Base-by-base conservation (phyloP, 2,113 vertebrate genomes). In the Eudyptes chrysolophus region DNA sequence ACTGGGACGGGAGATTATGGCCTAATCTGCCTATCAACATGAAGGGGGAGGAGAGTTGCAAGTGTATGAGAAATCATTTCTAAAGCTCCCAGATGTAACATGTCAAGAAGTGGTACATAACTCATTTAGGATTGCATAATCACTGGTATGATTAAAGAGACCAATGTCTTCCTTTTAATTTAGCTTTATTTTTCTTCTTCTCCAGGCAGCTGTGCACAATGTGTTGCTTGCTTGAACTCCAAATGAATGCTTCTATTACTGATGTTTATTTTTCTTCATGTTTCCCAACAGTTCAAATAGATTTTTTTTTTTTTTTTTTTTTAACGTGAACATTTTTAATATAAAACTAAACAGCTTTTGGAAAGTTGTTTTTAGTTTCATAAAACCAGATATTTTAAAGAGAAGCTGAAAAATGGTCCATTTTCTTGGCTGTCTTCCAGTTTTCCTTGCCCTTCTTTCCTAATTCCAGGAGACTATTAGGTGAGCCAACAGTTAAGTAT, bases 151-250 rank as follows among this genome's bases (percentile, higher is more conserved):
- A 98, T 98, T 98, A 98, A 97, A 98, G 97, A 96, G 70, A 95
- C 80, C 38, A 57, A 6, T 51, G 91, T 88, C 94, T 97, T 95
- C 72, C 92, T 97, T 98, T 98, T 97, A 89, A 98, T 98, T 98
- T 89, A 58, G 30, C 92, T 96, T 93, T 97, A 97, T 98, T 99
- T 98, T 98, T 97, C 94, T 84, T 98, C 97, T 60, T 82, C 49
- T 95, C 89, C 82, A 97, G 98, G 97, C 99, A 99, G 99, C 99
- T 99, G 98, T 94, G 62, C 94, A 94, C 98, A 98, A 96, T 92
- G 96, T 98, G 98, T 97, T 93, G 91, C 96, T 97, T 90, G 62
- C 88, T 94, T 74, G 65, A 94, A 95, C 93, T 97, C 95, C 90
- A 96, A 62, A 66, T 60, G 97, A 97, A 97, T 93, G 93, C 97